Conservation (phyloP, 2,797 vertebrate genomes). For the Clarias pachynema region DNA sequence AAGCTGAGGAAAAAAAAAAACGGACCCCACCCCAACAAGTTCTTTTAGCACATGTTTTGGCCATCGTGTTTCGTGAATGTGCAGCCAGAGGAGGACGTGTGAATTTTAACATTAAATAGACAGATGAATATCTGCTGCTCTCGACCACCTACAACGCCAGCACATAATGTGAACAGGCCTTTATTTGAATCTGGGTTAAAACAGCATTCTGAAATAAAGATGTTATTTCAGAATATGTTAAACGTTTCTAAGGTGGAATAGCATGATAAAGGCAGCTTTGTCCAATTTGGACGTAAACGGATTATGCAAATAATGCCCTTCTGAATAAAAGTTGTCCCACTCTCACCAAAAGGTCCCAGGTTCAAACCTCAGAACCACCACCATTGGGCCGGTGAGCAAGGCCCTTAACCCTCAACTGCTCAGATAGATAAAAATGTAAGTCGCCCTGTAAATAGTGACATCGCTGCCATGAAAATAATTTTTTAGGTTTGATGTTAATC, state of each 20-base stretch:
- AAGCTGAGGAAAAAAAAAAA: not conserved
- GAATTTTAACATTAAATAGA: conserved; percentile 10
- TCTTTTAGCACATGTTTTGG: not conserved
- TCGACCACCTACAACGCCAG: not conserved
- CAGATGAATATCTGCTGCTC: conserved; percentile 1
- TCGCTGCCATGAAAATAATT: not conserved
- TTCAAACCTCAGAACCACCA: no score
- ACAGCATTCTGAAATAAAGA: conserved; percentile 30
- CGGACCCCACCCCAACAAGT: not conserved
- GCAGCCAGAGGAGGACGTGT: not conserved
- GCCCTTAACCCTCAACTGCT: no score
- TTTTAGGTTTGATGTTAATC: not conserved
- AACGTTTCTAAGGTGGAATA: not conserved
- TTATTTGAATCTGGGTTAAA: conserved; percentile 35
- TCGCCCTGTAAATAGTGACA: not conserved
- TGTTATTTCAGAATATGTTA: conserved; percentile 1
- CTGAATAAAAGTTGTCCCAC: not conserved
- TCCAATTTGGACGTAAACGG: conserved; percentile 22
- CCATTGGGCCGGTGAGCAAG: no score
- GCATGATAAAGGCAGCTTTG: not conserved
- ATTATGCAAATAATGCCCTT: conserved; percentile 22
- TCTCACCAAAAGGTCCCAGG: no score
- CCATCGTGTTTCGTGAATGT: not conserved
- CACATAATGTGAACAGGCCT: conserved; percentile 24
- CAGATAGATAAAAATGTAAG: no score